Evolutionary conservation across 53 echinoderm and acorn worm species (phyloP).

Genomic region (Zoroaster sp.): DNA sequence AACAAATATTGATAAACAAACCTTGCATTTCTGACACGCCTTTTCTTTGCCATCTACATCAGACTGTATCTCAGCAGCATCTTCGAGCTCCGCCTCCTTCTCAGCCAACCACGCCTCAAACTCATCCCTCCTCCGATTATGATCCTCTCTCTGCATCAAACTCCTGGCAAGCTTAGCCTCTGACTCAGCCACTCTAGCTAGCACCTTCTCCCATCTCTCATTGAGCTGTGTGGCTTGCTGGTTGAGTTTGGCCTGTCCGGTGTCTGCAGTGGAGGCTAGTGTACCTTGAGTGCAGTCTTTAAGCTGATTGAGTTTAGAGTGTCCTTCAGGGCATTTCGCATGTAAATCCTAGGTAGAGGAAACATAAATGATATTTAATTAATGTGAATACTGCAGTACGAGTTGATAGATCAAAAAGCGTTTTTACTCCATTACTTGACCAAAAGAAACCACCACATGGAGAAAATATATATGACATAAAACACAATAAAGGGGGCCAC

Average conservation of each 20-base stretch:
- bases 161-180: constrained; percentile 50
- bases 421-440: too few relatives aligned
- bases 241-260: constrained; percentile 59
- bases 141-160: constrained; percentile 65
- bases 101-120: constrained; percentile 68
- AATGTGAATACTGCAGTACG: too few relatives aligned
- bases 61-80: constrained; percentile 43
- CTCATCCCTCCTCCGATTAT: constrained; percentile 47
- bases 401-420: too few relatives aligned
- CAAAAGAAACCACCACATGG: too few relatives aligned
- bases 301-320: constrained; percentile 37
- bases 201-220: constrained; percentile 57
- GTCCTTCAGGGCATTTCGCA: constrained; percentile 34
- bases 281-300: constrained; percentile 56
- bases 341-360: constrained; percentile 37
- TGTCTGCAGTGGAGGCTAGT: constrained; percentile 66
- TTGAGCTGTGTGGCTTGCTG: constrained; percentile 39
- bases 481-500: too few relatives aligned
- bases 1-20: not conserved
- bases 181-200: constrained; percentile 43
- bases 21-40: constrained; percentile 68
- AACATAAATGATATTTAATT: not conserved
- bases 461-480: too few relatives aligned
- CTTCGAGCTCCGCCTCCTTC: constrained; percentile 55
- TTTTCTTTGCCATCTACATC: constrained; percentile 65